Base-by-base conservation (phyloP, 2,113 vertebrate species). In the Lontra canadensis region DNA sequence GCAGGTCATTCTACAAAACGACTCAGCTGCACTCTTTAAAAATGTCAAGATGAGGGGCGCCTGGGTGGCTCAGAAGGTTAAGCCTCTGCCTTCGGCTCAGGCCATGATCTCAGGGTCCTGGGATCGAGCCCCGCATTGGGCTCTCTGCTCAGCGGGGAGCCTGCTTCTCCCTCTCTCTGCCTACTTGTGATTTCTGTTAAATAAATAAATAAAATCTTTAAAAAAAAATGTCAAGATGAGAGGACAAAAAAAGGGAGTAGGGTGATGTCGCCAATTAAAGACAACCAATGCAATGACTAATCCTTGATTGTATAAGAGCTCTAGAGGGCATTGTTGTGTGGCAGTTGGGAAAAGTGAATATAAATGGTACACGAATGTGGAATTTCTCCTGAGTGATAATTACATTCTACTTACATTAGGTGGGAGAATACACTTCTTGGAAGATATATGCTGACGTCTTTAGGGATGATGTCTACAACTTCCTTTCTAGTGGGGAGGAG, bases 1-100 rank as follows among this genome's bases (percentile, higher is more conserved):
- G 12, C 29, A 26, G 73, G 42, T 29, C 73, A 47, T 84, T 88
- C 36, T 93, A 81, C 47, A 39, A 25, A 84, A 95, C 0, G 14
- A 65, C 42, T 88, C 79, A 93, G 52, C 88, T 93, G 29, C 26
- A 57, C 42, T n/a, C n/a, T 83, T 95, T 69, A 85, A 81, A 79
- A 96, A 76, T 86, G 65, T 85, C 57, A 71, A 71, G 61, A 39
- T 52, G 29, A 81, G 88, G 90, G 36, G 25, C n/a, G n/a, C n/a
- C n/a, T n/a, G n/a, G n/a, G n/a, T n/a, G n/a, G n/a, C n/a, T n/a
- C n/a, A n/a, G n/a, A n/a, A n/a, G n/a, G n/a, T n/a, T n/a, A n/a
- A n/a, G n/a, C n/a, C n/a, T n/a, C n/a, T n/a, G n/a, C n/a, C n/a
- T n/a, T n/a, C n/a, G n/a, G n/a, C n/a, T n/a, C n/a, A n/a, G n/a